Conservation (phyloP, 2,113 vertebrate genomes). For the Gobio gobio region DNA sequence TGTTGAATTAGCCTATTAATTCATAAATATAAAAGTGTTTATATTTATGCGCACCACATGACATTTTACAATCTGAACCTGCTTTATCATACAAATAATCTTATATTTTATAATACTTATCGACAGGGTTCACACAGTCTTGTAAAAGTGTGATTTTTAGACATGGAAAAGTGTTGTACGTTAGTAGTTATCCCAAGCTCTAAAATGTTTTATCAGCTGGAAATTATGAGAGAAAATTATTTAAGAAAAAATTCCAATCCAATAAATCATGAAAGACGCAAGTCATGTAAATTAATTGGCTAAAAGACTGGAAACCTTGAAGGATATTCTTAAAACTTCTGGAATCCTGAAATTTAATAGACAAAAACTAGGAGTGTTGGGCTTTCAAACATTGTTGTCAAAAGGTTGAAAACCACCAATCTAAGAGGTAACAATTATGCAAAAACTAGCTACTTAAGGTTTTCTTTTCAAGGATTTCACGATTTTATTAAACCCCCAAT, state of each 20-base stretch:
- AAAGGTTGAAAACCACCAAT: background rate
- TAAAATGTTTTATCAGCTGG: background rate
- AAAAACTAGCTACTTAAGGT: background rate
- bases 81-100: too few species aligned
- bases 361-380: background rate
- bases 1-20: background rate
- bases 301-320: background rate
- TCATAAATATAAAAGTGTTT: background rate
- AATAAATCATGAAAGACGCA: background rate
- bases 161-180: too few species aligned
- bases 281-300: background rate
- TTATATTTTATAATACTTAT: too few species aligned
- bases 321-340: background rate
- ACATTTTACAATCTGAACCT: too few species aligned
- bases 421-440: background rate
- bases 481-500: too few species aligned
- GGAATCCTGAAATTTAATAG: background rate
- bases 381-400: background rate
- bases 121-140: too few species aligned
- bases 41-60: too few species aligned
- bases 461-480: constrained; percentile 5
- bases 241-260: background rate
- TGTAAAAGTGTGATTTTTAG: too few species aligned
- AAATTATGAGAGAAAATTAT: background rate
- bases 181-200: background rate